Conservation (phyloP, 2,113 vertebrate species). For the Gadus macrocephalus region DNA sequence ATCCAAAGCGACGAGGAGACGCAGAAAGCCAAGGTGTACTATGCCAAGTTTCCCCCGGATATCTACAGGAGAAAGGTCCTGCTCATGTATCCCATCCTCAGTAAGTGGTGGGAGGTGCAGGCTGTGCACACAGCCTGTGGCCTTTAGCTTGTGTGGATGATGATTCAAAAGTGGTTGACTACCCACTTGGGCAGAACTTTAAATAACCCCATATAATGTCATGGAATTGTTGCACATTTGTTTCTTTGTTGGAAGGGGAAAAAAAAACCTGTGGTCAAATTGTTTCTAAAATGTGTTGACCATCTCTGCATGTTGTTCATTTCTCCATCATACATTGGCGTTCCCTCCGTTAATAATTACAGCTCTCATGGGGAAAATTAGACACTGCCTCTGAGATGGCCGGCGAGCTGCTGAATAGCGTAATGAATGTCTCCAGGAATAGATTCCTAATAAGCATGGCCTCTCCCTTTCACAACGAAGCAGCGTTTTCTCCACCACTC, state of each 20-base stretch:
- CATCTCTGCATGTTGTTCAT: slow-evolving; percentile 55
- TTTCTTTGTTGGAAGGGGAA: too few relatives aligned
- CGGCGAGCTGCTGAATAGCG: slow-evolving; percentile 69
- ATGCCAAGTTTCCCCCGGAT: slow-evolving; percentile 96
- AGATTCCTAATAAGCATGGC: slow-evolving; percentile 60
- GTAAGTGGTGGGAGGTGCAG: slow-evolving; percentile 70
- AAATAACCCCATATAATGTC: slow-evolving; percentile 25
- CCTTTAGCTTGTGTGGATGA: slow-evolving; percentile 16
- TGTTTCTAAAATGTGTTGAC: slow-evolving; percentile 44
- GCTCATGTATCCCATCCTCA: slow-evolving; percentile 97
- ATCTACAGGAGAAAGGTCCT: slow-evolving; percentile 94
- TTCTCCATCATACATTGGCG: slow-evolving; percentile 59
- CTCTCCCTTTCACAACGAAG: slow-evolving; percentile 45
- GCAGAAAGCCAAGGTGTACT: slow-evolving; percentile 95
- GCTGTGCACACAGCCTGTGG: background rate
- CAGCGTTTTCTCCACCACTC: slow-evolving; percentile 27
- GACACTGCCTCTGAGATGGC: slow-evolving; percentile 62
- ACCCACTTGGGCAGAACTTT: slow-evolving; percentile 16
- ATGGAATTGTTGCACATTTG: too few relatives aligned
- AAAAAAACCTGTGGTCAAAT: too few relatives aligned
- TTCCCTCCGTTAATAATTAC: slow-evolving; percentile 73
- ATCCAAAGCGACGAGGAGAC: slow-evolving; percentile 98
- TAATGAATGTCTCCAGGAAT: slow-evolving; percentile 67
- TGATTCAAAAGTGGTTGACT: slow-evolving; percentile 15
- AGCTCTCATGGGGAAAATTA: slow-evolving; percentile 71